Base-by-base conservation (phyloP, 2,888 invertebrate species). In the Elaeidobius kamerunicus region DNA sequence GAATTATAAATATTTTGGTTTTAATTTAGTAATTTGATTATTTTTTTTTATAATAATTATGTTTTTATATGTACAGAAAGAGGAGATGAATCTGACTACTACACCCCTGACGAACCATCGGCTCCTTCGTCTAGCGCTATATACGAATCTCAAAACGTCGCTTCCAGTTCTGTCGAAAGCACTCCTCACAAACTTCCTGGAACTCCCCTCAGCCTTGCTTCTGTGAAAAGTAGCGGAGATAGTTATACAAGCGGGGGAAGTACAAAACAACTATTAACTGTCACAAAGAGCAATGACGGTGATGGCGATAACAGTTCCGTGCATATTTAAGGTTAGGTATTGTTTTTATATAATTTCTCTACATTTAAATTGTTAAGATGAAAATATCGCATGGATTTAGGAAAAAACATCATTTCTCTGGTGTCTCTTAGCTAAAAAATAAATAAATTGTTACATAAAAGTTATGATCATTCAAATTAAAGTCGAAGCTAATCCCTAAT, bases 161-260 rank as follows among this genome's bases (percentile, higher is more conserved):
- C 57, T 7, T 59, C 60, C 4, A 70, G 68, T 62, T 73, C 73
- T 6, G 61, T 70, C 39, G 73, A 73, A 40, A 73, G 71, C 52
- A 74, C 74, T 1, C 73, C 74, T 2, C 71, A 71, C 42, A 67
- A 70, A 42, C 62, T 75, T 28, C 76, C 77, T 2, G 86, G 87
- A 49, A 86, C 86, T 4, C 88, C 88, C 6, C 75, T 85, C 54
- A 83, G 83, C 56, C 79, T 80, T 65, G 76, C 79, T 15, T 83
- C 82, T 68, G 80, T 81, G 57, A 81, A 88, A 40, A 88, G 88
- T 57, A 88, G 88, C 53, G 87, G 85, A 50, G 89, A 89, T 68
- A 88, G 88, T 65, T 89, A 87, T 73, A 86, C 87, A 63, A 88
- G 88, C 5, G 84, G 84, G 49, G 86, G 86, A n/a, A 88, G 88